Conservation (phyloP, 2,113 vertebrate genomes). For the Brachyistius frenatus region DNA sequence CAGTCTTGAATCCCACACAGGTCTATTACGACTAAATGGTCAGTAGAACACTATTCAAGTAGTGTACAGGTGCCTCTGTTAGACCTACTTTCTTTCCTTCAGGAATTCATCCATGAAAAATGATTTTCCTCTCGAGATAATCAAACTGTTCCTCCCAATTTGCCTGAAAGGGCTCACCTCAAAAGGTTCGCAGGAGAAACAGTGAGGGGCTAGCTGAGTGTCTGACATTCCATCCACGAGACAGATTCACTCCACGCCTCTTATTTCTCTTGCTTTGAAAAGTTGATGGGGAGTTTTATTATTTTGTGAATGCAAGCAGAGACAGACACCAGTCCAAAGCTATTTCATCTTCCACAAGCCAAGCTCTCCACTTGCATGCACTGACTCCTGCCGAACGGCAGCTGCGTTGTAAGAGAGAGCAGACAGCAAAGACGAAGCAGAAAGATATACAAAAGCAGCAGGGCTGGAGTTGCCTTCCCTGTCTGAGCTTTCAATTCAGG, state of each 20-base stretch:
- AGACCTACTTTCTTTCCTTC: not conserved
- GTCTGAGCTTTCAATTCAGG: not conserved
- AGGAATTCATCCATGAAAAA: constrained; percentile 5
- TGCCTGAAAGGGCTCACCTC: constrained; percentile 38
- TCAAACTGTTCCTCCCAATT: constrained; percentile 34
- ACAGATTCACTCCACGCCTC: constrained; percentile 1
- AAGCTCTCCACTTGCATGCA: constrained; percentile 25
- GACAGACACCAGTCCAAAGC: constrained; percentile 21
- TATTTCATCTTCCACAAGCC: constrained; percentile 21
- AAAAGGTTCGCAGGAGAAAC: constrained; percentile 37
- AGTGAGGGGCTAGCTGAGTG: not conserved
- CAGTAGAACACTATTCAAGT: constrained; percentile 2
- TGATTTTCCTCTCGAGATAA: not conserved
- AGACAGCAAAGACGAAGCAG: not conserved
- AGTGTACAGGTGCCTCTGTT: not conserved
- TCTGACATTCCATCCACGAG: constrained; percentile 8
- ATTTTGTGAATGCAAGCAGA: constrained; percentile 20
- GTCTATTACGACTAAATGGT: not conserved
- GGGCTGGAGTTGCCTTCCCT: not conserved
- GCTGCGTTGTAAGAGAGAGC: constrained; percentile 19
- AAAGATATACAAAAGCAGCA: constrained; percentile 20
- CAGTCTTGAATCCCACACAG: not conserved
- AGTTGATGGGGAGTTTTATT: constrained; percentile 26
- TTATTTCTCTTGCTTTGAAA: constrained; percentile 48
- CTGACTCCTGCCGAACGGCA: constrained; percentile 19